These are phyloP conservation scores for Hylaeus volcanicus DNA, from an alignment of 1,140 invertebrate species.

Conservation along the genomic window DNA sequence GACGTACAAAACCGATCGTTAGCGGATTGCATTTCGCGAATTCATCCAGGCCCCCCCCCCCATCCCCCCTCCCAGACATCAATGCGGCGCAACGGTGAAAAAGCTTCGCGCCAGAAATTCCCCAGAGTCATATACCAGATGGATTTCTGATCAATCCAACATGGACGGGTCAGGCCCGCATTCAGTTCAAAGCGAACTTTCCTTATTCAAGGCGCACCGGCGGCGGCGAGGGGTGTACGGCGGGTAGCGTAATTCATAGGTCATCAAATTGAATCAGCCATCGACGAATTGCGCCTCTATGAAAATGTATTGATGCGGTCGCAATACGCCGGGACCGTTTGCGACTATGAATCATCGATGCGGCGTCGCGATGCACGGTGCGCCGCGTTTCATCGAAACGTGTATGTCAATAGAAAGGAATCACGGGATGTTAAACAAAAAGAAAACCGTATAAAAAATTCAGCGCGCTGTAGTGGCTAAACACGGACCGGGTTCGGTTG, in stretches of 20 bases:
- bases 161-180: not conserved
- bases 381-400: not conserved
- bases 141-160: conserved; percentile 53
- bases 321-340: not conserved
- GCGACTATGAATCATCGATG: not conserved
- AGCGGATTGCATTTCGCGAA: conserved; percentile 48
- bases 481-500: not conserved
- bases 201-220: conserved; percentile 21
- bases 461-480: not conserved
- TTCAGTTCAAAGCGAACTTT: conserved; percentile 8
- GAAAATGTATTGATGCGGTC: not conserved
- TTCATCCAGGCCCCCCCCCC: not conserved
- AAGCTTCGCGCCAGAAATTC: conserved; percentile 25
- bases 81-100: conserved; percentile 5
- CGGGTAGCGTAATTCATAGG: conserved; percentile 1
- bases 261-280: conserved; percentile 28
- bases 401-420: not conserved
- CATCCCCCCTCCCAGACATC: not conserved
- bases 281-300: not conserved
- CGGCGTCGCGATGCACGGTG: no score
- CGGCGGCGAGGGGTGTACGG: no score
- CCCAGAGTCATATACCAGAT: conserved; percentile 33
- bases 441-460: not conserved
- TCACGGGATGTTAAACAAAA: not conserved
- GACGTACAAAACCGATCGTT: conserved; percentile 36